A percentile compares a stretch with the other conserved stretches of the same genome.
These are phyloP conservation scores for Nomia melanderi DNA, from an alignment of 1,140 invertebrate genomes.

Conservation along the genomic window DNA sequence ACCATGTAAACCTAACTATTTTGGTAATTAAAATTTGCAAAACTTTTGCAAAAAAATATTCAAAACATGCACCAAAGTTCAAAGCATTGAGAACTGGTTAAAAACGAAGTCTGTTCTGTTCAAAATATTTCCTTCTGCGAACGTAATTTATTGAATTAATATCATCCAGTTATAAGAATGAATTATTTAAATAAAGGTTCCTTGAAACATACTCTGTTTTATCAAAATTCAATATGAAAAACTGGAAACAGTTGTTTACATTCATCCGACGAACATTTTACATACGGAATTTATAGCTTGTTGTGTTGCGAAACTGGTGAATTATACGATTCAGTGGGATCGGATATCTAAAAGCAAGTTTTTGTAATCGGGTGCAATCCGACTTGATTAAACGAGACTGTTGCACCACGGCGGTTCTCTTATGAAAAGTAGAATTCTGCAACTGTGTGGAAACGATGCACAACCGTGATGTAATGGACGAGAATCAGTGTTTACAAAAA, in stretches of 20 bases:
- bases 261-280: neutral
- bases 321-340: constrained; percentile 39
- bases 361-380: constrained; percentile 47
- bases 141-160: no score
- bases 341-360: constrained; percentile 40
- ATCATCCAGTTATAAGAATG: no score
- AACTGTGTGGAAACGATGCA: constrained; percentile 13
- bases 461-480: neutral
- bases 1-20: no score
- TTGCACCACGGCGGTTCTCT: constrained; percentile 36
- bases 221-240: neutral
- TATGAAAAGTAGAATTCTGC: constrained; percentile 23
- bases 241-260: neutral
- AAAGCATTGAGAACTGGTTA: no score
- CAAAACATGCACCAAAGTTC: no score
- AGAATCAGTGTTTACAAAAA: neutral
- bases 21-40: no score
- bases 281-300: neutral
- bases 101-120: no score
- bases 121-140: no score
- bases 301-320: constrained; percentile 25
- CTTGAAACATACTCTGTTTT: no score
- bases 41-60: no score
- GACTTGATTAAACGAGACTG: constrained; percentile 42
- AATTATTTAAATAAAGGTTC: no score